Evolutionary conservation across 2,797 vertebrate species (phyloP).

Genomic region (Myotis findleyi): DNA sequence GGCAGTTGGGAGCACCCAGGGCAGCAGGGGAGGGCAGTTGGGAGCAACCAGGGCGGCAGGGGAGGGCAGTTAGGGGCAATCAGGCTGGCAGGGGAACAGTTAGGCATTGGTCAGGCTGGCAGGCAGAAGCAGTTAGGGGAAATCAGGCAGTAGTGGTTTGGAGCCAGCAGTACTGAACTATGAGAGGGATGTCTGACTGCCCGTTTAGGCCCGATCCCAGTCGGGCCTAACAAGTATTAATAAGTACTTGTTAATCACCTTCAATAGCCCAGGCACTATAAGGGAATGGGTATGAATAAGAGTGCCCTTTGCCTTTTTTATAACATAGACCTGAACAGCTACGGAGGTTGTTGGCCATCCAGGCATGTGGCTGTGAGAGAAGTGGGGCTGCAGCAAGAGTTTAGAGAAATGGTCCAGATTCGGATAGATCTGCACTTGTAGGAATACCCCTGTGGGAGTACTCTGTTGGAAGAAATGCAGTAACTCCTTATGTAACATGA

Average conservation of each 20-base stretch:
- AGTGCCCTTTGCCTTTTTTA: background rate
- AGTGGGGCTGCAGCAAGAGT: background rate
- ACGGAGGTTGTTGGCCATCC: background rate
- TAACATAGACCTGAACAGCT: background rate
- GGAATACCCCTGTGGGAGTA: background rate
- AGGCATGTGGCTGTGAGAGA: background rate
- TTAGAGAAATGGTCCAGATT: background rate
- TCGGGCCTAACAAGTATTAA: background rate
- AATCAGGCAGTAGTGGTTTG: too few species aligned
- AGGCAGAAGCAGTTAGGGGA: too few species aligned
- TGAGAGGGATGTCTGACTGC: too few species aligned
- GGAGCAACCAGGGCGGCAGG: too few species aligned
- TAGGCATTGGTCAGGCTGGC: too few species aligned
- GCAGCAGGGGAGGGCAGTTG: too few species aligned
- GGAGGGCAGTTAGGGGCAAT: too few species aligned
- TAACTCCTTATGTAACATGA: slow-evolving; percentile 4
- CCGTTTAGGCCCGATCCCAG: too few species aligned
- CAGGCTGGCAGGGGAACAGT: too few species aligned
- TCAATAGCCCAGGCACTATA: background rate
- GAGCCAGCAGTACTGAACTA: too few species aligned
- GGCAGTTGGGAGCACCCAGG: too few species aligned
- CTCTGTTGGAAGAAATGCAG: slow-evolving; percentile 4
- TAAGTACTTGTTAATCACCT: background rate
- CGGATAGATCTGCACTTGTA: background rate
- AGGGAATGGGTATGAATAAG: background rate